Conservation (phyloP, 2,113 vertebrate genomes). For the Gymnarchus niloticus region DNA sequence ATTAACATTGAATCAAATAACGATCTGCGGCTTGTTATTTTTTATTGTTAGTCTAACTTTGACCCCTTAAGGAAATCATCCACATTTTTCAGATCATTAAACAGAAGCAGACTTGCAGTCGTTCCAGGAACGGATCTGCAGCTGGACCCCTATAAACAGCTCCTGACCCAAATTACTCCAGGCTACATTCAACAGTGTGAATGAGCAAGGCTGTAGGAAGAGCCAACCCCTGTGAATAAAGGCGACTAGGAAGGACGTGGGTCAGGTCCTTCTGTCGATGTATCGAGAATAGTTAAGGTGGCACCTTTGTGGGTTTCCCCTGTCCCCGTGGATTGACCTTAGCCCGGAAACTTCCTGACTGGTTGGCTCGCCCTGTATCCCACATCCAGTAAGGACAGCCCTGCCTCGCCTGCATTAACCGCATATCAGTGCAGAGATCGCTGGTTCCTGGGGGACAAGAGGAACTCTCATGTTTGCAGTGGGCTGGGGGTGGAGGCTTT, state of each 20-base stretch:
- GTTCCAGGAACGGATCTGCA: neutral
- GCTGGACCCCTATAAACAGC: neutral
- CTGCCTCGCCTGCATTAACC: neutral
- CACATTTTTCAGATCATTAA: slow-evolving; percentile 5
- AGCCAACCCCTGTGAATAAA: neutral
- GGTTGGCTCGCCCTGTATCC: neutral
- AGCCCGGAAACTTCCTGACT: neutral
- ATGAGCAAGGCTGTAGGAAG: neutral
- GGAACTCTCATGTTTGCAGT: neutral
- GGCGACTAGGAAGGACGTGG: neutral
- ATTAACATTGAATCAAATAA: neutral
- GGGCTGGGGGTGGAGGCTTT: neutral
- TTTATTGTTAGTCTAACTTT: neutral
- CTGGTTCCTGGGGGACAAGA: slow-evolving; percentile 9
- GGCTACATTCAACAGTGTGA: neutral
- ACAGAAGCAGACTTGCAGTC: neutral
- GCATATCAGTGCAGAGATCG: neutral
- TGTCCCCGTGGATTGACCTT: neutral
- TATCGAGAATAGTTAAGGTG: neutral
- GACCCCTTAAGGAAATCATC: neutral
- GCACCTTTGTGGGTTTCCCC: neutral
- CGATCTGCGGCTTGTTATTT: neutral
- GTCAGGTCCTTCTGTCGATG: neutral
- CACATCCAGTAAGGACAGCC: neutral
- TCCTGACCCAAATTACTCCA: neutral